phyloP scores from a whole-genome alignment of 2,113 vertebrate species.

The Corythornis vintsioides region DNA sequence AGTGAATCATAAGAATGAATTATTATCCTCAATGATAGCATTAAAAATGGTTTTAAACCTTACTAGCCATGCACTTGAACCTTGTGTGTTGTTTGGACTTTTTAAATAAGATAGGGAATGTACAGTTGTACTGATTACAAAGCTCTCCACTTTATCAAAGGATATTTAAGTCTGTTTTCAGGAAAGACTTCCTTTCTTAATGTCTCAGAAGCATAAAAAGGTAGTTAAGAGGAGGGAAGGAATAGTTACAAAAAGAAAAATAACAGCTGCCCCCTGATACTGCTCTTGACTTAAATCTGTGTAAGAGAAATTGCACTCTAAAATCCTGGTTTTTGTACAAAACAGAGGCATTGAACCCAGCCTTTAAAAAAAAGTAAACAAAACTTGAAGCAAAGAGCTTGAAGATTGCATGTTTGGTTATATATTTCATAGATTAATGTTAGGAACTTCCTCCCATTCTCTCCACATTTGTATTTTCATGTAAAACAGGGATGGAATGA shows the following conservation, averaged over 20 bases:
- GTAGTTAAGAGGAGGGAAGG: neutral
- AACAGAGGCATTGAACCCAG: neutral
- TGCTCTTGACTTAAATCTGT: neutral
- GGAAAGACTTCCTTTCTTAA: neutral
- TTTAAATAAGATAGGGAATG: neutral
- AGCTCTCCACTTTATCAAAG: neutral
- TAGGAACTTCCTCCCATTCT: neutral
- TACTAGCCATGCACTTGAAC: neutral
- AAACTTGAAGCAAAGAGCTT: neutral
- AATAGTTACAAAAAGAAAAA: neutral
- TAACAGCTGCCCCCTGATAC: neutral
- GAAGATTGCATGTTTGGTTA: neutral
- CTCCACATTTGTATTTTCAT: neutral
- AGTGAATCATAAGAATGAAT: neutral
- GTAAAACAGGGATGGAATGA: neutral
- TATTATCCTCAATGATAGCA: neutral
- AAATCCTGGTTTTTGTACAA: neutral
- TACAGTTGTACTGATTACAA: neutral
- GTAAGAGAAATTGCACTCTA: neutral
- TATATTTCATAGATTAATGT: neutral
- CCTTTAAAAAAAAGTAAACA: neutral
- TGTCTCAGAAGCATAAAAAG: neutral
- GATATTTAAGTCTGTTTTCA: neutral
- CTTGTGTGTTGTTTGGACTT: neutral
- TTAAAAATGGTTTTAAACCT: neutral